These are phyloP conservation scores for Phyllotreta striolata DNA, from an alignment of 2,888 invertebrate genomes.

Conservation along the genomic window DNA sequence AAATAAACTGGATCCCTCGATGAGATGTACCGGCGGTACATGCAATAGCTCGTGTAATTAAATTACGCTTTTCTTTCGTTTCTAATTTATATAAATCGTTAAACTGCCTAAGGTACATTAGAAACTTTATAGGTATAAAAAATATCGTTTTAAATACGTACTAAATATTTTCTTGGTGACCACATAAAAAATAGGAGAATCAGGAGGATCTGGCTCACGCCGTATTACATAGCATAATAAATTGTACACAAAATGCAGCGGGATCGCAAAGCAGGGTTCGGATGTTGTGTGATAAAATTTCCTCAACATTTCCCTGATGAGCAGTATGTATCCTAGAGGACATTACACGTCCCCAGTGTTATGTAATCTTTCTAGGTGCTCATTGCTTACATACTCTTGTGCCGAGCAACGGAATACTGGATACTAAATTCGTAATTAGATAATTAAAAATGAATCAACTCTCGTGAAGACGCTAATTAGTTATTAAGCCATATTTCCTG, in stretches of 20 bases:
- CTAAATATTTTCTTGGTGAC: no score
- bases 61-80: no score
- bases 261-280: constrained; percentile 37
- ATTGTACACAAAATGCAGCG: constrained; percentile 39
- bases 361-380: constrained; percentile 48
- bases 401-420: constrained; percentile 13
- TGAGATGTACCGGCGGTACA: neutral
- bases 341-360: constrained; percentile 50
- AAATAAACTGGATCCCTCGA: constrained; percentile 5
- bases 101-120: no score
- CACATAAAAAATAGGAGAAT: no score
- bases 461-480: no score
- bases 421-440: neutral
- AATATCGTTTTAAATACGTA: no score
- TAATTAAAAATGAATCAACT: neutral
- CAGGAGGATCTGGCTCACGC: no score
- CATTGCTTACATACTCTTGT: constrained; percentile 10
- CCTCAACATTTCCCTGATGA: constrained; percentile 44
- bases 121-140: no score
- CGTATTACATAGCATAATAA: constrained; percentile 50
- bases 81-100: no score
- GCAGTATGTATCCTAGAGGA: constrained; percentile 51
- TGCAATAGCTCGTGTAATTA: no score
- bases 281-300: constrained; percentile 45
- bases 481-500: no score